phyloP scores from a whole-genome alignment of 2,888 invertebrate species.

The Leptinotarsa rubiginosa region DNA sequence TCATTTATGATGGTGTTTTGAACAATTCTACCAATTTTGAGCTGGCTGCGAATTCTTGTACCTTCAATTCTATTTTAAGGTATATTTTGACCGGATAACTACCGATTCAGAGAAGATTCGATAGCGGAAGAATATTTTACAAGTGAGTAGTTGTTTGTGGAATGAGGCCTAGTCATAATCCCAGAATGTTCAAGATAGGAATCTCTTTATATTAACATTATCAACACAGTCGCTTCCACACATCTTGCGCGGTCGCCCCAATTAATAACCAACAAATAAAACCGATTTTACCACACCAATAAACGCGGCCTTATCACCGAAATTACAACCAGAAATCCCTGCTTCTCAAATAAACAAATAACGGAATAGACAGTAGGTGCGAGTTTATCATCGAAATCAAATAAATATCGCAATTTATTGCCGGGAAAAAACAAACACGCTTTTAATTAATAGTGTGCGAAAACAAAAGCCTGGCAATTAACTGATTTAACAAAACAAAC shows the following conservation, averaged over 20 bases:
- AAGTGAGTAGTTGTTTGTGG: no score
- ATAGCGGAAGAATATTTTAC: no score
- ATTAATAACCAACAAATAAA: neutral
- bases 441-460: constrained; percentile 27
- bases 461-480: constrained; percentile 35
- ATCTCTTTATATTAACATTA: no score
- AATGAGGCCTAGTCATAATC: no score
- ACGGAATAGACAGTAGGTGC: constrained; percentile 19
- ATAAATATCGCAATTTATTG: constrained; percentile 26
- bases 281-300: constrained; percentile 6
- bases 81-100: no score
- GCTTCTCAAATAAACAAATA: constrained; percentile 17
- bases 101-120: no score
- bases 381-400: constrained; percentile 26
- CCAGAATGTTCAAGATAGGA: no score
- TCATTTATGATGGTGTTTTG: no score
- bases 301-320: constrained; percentile 12
- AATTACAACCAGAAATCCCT: constrained; percentile 6
- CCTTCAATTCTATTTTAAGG: no score
- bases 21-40: no score
- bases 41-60: no score
- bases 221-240: no score
- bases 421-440: constrained; percentile 26
- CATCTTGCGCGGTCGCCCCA: neutral
- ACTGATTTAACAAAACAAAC: constrained; percentile 42